Conservation (phyloP, 2,888 invertebrate genomes). For the Clusia tigrina region DNA sequence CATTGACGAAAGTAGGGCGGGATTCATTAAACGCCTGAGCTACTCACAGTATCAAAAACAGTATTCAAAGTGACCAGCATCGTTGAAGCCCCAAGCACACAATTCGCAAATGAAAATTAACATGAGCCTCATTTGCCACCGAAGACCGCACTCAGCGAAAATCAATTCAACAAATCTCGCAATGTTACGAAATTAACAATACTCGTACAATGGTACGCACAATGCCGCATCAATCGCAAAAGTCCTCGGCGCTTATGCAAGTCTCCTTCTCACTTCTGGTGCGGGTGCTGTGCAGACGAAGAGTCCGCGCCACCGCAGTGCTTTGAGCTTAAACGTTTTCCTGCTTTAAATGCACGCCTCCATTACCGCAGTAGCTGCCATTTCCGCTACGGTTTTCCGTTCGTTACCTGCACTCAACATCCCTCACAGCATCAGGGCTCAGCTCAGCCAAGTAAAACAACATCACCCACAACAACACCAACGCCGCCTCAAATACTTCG, state of each 20-base stretch:
- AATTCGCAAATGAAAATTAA: not conserved
- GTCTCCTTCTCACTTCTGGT: not conserved
- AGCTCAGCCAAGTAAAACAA: not conserved
- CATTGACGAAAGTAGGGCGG: too few species aligned
- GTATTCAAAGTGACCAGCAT: too few species aligned
- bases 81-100: too few species aligned
- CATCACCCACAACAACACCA: not conserved
- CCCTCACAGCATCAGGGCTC: not conserved
- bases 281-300: not conserved
- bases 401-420: not conserved
- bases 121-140: not conserved
- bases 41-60: too few species aligned
- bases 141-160: not conserved
- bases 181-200: conserved; percentile 4
- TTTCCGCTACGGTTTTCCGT: not conserved
- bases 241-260: not conserved
- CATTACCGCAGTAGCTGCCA: conserved; percentile 7
- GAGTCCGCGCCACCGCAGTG: too few species aligned
- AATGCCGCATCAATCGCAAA: not conserved
- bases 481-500: not conserved
- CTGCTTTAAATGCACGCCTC: not conserved
- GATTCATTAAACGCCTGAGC: too few species aligned
- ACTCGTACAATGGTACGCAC: not conserved
- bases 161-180: not conserved
- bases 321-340: not conserved